Percentiles rank a stretch among this genome's conserved stretches.
phyloP scores from a whole-genome alignment of 1,140 invertebrate species.

The Papilio polyxenes region DNA sequence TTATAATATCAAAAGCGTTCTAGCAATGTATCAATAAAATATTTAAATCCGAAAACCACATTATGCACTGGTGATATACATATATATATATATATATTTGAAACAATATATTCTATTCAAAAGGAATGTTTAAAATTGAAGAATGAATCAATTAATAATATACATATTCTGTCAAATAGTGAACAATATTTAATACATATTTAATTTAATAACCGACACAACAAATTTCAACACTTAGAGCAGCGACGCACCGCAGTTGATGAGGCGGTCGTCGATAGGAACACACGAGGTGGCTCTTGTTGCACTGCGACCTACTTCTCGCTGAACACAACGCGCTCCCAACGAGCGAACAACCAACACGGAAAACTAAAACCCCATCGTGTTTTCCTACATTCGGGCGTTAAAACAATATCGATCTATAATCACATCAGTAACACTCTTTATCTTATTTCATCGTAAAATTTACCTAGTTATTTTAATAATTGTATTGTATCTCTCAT shows the following conservation, averaged over 20 bases:
- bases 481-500: conserved; percentile 61
- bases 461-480: conserved; percentile 61
- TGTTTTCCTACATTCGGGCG: conserved; percentile 34
- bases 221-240: conserved; percentile 35
- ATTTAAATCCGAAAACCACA: conserved; percentile 27
- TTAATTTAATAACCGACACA: conserved; percentile 35
- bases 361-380: conserved; percentile 36
- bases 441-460: conserved; percentile 62
- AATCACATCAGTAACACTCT: conserved; percentile 52
- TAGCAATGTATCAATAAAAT: conserved; percentile 37
- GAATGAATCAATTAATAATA: conserved; percentile 36
- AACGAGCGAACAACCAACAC: background rate
- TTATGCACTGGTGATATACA: conserved; percentile 35
- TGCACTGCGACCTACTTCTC: background rate
- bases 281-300: conserved; percentile 38
- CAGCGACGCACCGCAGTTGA: background rate
- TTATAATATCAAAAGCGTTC: conserved; percentile 38
- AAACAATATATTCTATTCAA: conserved; percentile 48
- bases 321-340: background rate
- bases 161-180: conserved; percentile 37
- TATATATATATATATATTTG: conserved; percentile 42
- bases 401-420: conserved; percentile 38
- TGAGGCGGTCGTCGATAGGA: conserved; percentile 30
- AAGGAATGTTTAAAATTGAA: conserved; percentile 56
- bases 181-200: conserved; percentile 36